Evolutionary conservation across 2,888 invertebrate genomes (phyloP).

Genomic region (Cataglyphis rosenhaueri): DNA sequence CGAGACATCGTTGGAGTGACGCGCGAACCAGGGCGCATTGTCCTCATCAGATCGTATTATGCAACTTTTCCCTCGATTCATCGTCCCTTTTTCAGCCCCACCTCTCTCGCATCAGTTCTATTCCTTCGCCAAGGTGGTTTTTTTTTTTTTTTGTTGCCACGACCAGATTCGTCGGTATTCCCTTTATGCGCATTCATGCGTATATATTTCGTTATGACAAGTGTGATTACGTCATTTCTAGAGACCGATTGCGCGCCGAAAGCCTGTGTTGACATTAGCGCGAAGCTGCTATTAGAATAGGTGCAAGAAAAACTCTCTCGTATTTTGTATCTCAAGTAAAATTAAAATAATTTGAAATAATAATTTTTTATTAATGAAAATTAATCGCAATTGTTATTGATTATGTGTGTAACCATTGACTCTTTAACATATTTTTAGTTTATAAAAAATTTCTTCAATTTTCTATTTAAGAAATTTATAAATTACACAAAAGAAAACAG

Average conservation of each 20-base stretch:
- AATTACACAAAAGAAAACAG: not conserved
- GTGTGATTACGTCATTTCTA: conserved; percentile 29
- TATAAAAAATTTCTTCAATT: not conserved
- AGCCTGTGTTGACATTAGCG: conserved; percentile 7
- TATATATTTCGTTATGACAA: not conserved
- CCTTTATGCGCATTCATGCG: conserved; percentile 30
- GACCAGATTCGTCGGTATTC: conserved; percentile 23
- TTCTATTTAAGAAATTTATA: not conserved
- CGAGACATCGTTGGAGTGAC: conserved; percentile 44
- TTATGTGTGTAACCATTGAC: not conserved
- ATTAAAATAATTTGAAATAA: not conserved
- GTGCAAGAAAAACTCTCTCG: not conserved
- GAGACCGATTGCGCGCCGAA: not conserved
- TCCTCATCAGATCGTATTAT: conserved; percentile 66
- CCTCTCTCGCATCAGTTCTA: conserved; percentile 2
- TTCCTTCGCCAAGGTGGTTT: conserved; percentile 30
- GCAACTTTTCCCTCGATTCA: conserved; percentile 61
- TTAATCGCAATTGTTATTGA: not conserved
- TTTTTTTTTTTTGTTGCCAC: conserved; percentile 41
- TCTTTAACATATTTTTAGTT: not conserved
- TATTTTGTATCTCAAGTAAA: not conserved
- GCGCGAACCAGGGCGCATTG: conserved; percentile 65
- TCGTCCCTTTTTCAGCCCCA: conserved; percentile 19
- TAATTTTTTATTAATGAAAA: not conserved
- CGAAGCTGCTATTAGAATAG: not conserved